Percentiles rank a stretch among this genome's conserved stretches.
Conservation (phyloP, 2,888 invertebrate species). For the Cerastoderma edule region DNA sequence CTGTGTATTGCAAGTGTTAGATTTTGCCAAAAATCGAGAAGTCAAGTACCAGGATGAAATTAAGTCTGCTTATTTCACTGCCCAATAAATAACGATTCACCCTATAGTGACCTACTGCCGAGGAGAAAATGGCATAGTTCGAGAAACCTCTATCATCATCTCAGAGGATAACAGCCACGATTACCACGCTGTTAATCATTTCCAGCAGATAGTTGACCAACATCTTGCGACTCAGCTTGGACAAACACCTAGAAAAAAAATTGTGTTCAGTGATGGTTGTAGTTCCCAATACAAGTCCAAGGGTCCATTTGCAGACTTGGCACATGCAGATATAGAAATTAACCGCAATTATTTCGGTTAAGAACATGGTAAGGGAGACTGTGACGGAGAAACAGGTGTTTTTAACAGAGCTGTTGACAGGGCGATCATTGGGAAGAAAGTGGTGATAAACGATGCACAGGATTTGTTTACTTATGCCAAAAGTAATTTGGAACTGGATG, state of each 20-base stretch:
- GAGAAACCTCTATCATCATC: conserved; percentile 34
- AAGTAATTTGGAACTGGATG: conserved; percentile 30
- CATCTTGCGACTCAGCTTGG: conserved; percentile 13
- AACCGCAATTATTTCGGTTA: conserved; percentile 50
- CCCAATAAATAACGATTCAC: conserved; percentile 51
- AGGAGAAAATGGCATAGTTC: conserved; percentile 17
- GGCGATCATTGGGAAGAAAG: conserved; percentile 51
- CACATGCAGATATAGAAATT: conserved; percentile 12
- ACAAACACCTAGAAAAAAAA: neutral
- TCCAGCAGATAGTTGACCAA: conserved; percentile 15
- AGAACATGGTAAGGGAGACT: conserved; percentile 54
- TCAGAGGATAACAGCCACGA: conserved; percentile 48
- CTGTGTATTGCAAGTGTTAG: conserved; percentile 80
- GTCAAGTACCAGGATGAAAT: conserved; percentile 48
- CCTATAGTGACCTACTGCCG: conserved; percentile 50
- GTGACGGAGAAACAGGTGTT: conserved; percentile 53
- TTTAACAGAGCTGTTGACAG: conserved; percentile 49
- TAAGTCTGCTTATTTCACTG: conserved; percentile 41
- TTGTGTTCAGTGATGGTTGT: conserved; percentile 58
- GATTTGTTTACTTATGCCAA: conserved; percentile 41
- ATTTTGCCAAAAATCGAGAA: conserved; percentile 85
- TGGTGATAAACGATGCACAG: conserved; percentile 47
- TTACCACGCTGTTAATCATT: conserved; percentile 38
- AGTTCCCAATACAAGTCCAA: conserved; percentile 53
- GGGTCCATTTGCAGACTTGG: conserved; percentile 51